Conservation (phyloP, 2,797 vertebrate species). For the Coracias cyanogaster region DNA sequence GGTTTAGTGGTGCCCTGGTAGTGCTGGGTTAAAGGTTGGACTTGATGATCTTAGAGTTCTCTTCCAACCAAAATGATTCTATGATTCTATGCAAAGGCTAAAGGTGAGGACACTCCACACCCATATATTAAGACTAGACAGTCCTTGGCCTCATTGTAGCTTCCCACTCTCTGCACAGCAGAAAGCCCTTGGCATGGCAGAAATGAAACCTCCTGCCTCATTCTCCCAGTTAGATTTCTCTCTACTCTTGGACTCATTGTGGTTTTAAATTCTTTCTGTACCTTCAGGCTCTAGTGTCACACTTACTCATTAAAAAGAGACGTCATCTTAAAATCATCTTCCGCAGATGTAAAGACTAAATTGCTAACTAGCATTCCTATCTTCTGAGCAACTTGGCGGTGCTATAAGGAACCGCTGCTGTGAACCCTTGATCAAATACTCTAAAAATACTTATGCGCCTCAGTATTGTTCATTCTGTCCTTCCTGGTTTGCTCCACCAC, state of each 20-base stretch:
- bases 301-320: not conserved
- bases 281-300: constrained; percentile 4
- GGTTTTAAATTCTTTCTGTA: not conserved
- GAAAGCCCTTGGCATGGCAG: not conserved
- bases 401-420: not conserved
- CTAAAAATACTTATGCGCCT: not conserved
- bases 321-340: constrained; percentile 8
- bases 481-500: not conserved
- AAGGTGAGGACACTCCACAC: not conserved
- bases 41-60: not conserved
- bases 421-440: not conserved
- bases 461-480: not conserved
- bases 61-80: not conserved
- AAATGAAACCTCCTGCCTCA: not conserved
- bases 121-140: not conserved
- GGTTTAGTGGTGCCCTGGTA: not conserved
- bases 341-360: not conserved
- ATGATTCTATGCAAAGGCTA: not conserved
- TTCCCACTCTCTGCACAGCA: not conserved
- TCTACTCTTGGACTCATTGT: not conserved
- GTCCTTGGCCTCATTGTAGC: not conserved
- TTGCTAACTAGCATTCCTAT: not conserved
- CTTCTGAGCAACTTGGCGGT: not conserved
- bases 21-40: not conserved
- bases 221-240: not conserved